phyloP scores from a whole-genome alignment of 2,113 vertebrate genomes.

The Upupa epops region DNA sequence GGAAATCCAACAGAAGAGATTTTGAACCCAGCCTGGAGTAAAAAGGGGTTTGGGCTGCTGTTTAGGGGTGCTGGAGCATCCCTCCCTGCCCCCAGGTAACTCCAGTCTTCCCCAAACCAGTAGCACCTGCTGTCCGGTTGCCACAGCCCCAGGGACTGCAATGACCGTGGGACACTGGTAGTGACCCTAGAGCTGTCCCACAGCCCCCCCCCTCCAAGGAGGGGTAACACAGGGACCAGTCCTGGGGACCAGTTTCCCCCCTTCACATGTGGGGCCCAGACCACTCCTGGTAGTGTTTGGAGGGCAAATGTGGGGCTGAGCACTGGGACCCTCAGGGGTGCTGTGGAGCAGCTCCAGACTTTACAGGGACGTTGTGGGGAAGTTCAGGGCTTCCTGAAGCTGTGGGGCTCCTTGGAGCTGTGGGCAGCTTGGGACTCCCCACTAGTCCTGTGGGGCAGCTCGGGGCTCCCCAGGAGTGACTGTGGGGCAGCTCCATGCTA shows the following conservation, averaged over 20 bases:
- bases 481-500: background rate
- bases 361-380: background rate
- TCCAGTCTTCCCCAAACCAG: accelerated
- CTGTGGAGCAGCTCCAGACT: background rate
- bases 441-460: background rate
- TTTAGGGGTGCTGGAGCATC: background rate
- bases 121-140: background rate
- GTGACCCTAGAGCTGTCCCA: background rate
- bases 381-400: background rate
- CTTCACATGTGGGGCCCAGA: accelerated
- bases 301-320: background rate
- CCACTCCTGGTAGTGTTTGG: background rate
- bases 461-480: too few relatives aligned
- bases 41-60: background rate
- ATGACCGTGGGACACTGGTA: too few relatives aligned
- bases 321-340: background rate
- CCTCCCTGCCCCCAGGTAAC: accelerated
- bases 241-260: background rate
- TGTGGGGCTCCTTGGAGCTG: background rate
- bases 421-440: background rate
- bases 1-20: background rate
- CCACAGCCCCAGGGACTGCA: too few relatives aligned
- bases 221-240: too few relatives aligned
- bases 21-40: background rate
- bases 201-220: too few relatives aligned